These are phyloP conservation scores for Drosophila lowei DNA, from an alignment of 1,140 invertebrate genomes.

Conservation along the genomic window DNA sequence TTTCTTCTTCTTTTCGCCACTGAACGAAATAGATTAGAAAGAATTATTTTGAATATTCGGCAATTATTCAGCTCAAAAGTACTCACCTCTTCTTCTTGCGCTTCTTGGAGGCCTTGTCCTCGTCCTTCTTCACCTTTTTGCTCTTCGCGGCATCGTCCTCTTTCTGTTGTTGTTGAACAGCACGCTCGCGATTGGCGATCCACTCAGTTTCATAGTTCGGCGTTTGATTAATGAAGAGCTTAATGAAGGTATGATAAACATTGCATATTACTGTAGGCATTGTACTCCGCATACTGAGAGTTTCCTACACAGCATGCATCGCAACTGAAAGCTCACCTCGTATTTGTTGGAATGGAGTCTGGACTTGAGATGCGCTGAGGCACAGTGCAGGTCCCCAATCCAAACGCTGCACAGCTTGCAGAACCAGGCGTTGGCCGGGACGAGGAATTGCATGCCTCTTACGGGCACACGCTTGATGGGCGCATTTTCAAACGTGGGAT, in stretches of 20 bases:
- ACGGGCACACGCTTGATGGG: constrained; percentile 91
- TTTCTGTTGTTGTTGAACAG: constrained; percentile 85
- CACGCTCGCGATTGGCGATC: constrained; percentile 91
- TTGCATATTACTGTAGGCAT: background rate
- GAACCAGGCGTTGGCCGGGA: constrained; percentile 93
- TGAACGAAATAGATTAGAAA: background rate
- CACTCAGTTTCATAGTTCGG: constrained; percentile 93
- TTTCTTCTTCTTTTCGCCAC: constrained; percentile 84
- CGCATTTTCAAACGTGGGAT: constrained; percentile 87
- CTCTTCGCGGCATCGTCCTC: constrained; percentile 83
- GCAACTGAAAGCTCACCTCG: constrained; percentile 85
- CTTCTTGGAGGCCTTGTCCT: constrained; percentile 75
- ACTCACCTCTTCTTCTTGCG: constrained; percentile 75
- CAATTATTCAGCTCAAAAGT: background rate
- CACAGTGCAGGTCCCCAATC: constrained; percentile 94
- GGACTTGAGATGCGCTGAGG: constrained; percentile 92
- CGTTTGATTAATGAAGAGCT: constrained; percentile 91
- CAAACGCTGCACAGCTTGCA: constrained; percentile 93
- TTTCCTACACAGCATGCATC: background rate
- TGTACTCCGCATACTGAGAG: background rate
- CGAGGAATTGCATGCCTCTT: constrained; percentile 92
- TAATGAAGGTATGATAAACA: constrained; percentile 16
- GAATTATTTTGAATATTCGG: background rate
- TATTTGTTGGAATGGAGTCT: constrained; percentile 90
- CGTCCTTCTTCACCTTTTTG: constrained; percentile 79